Evolutionary conservation across 1,140 invertebrate genomes (phyloP).

Genomic region (Battus philenor): DNA sequence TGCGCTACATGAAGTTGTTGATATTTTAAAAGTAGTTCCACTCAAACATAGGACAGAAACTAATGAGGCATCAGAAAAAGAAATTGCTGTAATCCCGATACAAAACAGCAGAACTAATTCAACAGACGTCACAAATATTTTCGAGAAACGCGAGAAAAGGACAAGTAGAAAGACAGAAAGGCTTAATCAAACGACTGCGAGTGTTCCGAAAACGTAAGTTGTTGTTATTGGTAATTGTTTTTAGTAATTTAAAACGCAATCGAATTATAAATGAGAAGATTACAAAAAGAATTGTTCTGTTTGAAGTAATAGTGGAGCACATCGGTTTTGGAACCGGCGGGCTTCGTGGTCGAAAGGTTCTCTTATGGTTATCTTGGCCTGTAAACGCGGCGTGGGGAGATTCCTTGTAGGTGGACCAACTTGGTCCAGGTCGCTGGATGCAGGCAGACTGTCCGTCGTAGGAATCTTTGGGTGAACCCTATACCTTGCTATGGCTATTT

Average conservation of each 20-base stretch:
- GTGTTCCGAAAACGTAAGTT: conserved; percentile 71
- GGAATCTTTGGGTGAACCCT: no score
- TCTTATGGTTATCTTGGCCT: no score
- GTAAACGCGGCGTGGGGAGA: no score
- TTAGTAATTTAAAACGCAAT: neutral
- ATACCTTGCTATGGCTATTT: no score
- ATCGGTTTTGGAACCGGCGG: no score
- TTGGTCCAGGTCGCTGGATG: no score
- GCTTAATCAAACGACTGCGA: conserved; percentile 71
- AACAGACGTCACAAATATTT: conserved; percentile 50
- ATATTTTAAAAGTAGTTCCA: conserved; percentile 56
- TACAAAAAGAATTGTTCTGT: no score
- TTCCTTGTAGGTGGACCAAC: no score
- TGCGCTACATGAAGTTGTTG: conserved; percentile 33
- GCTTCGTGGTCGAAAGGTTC: neutral
- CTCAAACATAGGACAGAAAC: conserved; percentile 31
- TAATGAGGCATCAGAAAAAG: conserved; percentile 25
- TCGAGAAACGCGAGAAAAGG: conserved; percentile 67
- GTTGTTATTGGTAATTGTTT: conserved; percentile 9
- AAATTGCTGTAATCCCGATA: conserved; percentile 50
- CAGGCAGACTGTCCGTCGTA: no score
- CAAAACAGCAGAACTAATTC: conserved; percentile 57
- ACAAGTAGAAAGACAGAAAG: conserved; percentile 73
- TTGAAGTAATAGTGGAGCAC: no score
- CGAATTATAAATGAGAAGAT: no score